A percentile compares a stretch with the other conserved stretches of the same genome.
Conservation (phyloP, 1,140 invertebrate species). For the Choristoneura fumiferana region DNA sequence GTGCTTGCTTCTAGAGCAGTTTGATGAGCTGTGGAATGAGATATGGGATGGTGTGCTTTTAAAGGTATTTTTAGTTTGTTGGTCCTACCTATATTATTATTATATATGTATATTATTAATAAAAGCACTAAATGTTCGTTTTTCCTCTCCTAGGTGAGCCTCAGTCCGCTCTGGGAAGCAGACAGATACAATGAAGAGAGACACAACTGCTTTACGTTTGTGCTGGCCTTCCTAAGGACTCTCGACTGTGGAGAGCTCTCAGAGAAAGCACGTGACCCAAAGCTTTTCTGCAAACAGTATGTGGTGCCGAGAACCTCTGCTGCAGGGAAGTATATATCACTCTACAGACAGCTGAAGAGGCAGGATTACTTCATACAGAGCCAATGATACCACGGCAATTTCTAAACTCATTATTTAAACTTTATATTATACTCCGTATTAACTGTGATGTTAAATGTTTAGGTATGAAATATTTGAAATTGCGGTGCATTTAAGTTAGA, state of each 20-base stretch:
- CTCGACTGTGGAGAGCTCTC: slow-evolving; percentile 82
- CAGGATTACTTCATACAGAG: slow-evolving; percentile 71
- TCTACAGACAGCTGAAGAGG: slow-evolving; percentile 84
- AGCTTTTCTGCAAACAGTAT: slow-evolving; percentile 86
- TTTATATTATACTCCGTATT: slow-evolving; percentile 68
- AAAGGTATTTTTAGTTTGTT: slow-evolving; percentile 65
- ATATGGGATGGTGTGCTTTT: slow-evolving; percentile 87
- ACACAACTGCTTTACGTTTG: slow-evolving; percentile 90
- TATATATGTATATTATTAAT: background rate
- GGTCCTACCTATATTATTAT: slow-evolving; percentile 8
- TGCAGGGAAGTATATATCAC: slow-evolving; percentile 89
- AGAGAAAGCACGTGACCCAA: slow-evolving; percentile 81
- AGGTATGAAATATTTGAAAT: slow-evolving; percentile 55
- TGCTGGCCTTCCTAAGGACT: slow-evolving; percentile 84
- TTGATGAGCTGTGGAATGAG: slow-evolving; percentile 83
- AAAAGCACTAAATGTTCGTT: background rate
- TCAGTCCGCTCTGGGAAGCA: slow-evolving; percentile 82
- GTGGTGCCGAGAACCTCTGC: slow-evolving; percentile 86
- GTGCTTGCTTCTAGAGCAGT: slow-evolving; percentile 84
- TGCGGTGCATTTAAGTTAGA: slow-evolving; percentile 69
- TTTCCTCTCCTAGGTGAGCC: slow-evolving; percentile 73
- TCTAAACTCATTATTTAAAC: slow-evolving; percentile 42
- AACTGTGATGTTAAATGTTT: slow-evolving; percentile 71
- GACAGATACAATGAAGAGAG: slow-evolving; percentile 84
- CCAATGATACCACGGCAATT: slow-evolving; percentile 54